Percentiles rank a stretch among this genome's conserved stretches.
These are phyloP conservation scores for Cardinalis cardinalis DNA, from an alignment of 2,113 vertebrate genomes.

Conservation along the genomic window DNA sequence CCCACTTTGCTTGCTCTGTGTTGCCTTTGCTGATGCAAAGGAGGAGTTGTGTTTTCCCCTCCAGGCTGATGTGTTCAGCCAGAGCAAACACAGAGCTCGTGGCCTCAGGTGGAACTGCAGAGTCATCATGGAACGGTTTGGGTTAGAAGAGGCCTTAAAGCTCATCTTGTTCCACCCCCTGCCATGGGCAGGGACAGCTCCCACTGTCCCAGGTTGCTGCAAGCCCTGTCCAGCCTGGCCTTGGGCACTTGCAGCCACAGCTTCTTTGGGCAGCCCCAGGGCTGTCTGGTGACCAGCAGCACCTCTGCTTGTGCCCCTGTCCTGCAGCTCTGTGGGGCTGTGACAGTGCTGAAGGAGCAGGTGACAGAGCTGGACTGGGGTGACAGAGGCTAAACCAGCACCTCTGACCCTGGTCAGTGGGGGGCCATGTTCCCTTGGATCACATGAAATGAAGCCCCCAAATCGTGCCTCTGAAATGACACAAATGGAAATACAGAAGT, in stretches of 20 bases:
- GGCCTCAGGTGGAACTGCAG: background rate
- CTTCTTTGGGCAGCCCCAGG: background rate
- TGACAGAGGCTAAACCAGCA: background rate
- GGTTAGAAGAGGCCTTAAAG: background rate
- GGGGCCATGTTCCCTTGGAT: rapidly evolving
- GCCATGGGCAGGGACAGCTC: background rate
- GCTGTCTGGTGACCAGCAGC: background rate
- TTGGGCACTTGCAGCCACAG: background rate
- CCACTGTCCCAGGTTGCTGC: background rate
- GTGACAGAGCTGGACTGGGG: rapidly evolving
- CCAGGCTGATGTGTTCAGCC: background rate
- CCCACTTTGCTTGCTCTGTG: background rate
- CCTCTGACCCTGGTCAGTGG: background rate
- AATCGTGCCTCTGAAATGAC: background rate
- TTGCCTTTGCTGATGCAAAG: background rate
- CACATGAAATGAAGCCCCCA: background rate
- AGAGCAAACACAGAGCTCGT: background rate
- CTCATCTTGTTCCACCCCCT: background rate
- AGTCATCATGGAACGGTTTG: background rate
- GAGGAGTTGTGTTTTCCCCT: background rate
- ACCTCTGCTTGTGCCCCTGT: background rate
- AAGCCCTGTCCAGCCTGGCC: background rate
- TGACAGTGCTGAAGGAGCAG: background rate
- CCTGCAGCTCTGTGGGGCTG: background rate
- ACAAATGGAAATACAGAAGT: background rate